phyloP scores from a whole-genome alignment of 2,797 vertebrate species.

The Lutjanus campechanus region DNA sequence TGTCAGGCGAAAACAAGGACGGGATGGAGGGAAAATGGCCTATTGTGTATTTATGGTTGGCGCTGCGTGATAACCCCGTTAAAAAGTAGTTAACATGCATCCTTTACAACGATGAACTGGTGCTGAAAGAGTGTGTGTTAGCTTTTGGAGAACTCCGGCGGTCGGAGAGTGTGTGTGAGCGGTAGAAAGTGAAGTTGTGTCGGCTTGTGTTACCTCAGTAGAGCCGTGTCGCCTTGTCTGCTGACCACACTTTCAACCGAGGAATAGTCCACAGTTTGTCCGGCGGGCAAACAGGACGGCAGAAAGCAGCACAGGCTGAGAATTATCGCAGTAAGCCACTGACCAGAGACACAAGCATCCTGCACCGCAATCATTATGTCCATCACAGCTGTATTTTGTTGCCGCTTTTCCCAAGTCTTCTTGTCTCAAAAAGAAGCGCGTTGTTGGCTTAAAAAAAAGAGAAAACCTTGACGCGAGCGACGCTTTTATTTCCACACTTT shows the following conservation, averaged over 20 bases:
- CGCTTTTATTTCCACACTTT: conserved; percentile 78
- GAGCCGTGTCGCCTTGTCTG: conserved; percentile 96
- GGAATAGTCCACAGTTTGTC: conserved; percentile 94
- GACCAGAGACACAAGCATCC: conserved; percentile 95
- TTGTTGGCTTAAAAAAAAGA: conserved; percentile 40
- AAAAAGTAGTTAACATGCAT: conserved; percentile 25
- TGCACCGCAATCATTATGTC: conserved; percentile 96
- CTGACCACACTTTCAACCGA: conserved; percentile 95
- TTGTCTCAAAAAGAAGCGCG: conserved; percentile 39
- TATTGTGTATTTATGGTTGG: conserved; percentile 57
- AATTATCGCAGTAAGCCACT: conserved; percentile 93
- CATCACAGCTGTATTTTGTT: conserved; percentile 88
- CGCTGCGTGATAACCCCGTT: not conserved
- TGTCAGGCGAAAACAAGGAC: conserved; percentile 53
- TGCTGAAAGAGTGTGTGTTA: not conserved
- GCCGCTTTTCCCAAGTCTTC: conserved; percentile 76
- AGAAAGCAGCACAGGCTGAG: conserved; percentile 96
- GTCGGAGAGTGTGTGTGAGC: conserved; percentile 19
- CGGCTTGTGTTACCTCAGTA: conserved; percentile 91
- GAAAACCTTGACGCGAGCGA: conserved; percentile 47
- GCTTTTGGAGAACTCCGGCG: conserved; percentile 30
- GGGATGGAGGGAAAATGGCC: conserved; percentile 75
- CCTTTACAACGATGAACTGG: not conserved
- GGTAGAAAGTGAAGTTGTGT: conserved; percentile 76
- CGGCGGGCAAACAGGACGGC: conserved; percentile 93